A percentile compares a stretch with the other conserved stretches of the same genome.
These are phyloP conservation scores for Oreochromis niloticus DNA, from an alignment of 2,113 vertebrate genomes.

Conservation along the genomic window DNA sequence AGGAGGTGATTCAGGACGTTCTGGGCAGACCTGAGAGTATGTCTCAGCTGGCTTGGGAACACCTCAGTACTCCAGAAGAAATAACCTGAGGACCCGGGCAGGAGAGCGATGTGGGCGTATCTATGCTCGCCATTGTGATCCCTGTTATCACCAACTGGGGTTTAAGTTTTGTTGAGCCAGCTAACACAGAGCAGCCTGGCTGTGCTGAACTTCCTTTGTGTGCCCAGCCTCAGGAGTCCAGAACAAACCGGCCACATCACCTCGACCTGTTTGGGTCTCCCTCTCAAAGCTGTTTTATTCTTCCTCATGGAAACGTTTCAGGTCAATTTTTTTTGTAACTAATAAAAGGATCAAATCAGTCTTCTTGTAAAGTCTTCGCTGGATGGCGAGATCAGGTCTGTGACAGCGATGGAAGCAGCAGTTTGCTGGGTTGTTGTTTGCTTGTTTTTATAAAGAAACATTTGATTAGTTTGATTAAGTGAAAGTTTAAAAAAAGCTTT, in stretches of 20 bases:
- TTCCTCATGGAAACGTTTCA: background rate
- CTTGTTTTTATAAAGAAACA: background rate
- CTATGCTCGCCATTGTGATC: background rate
- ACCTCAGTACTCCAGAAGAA: background rate
- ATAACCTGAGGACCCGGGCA: background rate
- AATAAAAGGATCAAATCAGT: background rate
- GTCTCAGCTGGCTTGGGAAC: background rate
- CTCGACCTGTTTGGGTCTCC: background rate
- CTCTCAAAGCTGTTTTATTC: background rate
- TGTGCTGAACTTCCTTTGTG: background rate
- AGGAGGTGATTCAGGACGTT: background rate
- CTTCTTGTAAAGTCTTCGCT: background rate
- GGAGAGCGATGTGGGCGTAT: background rate
- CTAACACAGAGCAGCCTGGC: background rate
- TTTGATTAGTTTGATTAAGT: background rate
- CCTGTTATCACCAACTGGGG: background rate
- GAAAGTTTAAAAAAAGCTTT: background rate
- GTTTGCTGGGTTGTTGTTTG: background rate
- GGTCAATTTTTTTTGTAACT: background rate
- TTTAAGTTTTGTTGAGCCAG: background rate
- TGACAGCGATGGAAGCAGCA: background rate
- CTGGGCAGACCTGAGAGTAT: background rate
- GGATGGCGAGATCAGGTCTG: background rate
- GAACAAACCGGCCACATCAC: background rate
- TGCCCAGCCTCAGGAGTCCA: background rate